These are phyloP conservation scores for Pholis gunnellus DNA, from an alignment of 2,113 vertebrate species.

Conservation along the genomic window DNA sequence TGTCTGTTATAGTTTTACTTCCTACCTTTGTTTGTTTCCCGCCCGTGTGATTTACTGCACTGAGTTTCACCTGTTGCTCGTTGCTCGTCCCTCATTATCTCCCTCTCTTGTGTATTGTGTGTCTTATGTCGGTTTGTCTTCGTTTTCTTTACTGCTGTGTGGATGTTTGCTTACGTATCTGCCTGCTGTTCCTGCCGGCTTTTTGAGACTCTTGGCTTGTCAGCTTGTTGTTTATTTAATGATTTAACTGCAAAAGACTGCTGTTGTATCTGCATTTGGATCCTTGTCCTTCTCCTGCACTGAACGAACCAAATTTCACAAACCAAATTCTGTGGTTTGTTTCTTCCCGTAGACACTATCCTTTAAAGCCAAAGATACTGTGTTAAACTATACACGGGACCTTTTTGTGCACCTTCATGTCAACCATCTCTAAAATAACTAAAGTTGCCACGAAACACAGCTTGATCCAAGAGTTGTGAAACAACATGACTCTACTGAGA, in stretches of 20 bases:
- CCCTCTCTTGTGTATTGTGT: not conserved
- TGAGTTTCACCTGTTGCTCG: too few relatives aligned
- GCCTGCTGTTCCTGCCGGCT: not conserved
- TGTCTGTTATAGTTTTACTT: too few relatives aligned
- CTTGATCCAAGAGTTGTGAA: constrained; percentile 28
- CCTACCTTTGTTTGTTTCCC: too few relatives aligned
- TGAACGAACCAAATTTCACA: not conserved
- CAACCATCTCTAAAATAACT: not conserved
- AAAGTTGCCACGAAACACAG: not conserved
- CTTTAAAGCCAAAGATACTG: not conserved
- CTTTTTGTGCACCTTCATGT: not conserved
- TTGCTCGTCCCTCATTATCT: not conserved
- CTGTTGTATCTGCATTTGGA: not conserved
- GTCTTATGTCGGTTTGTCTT: not conserved
- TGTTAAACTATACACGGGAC: not conserved
- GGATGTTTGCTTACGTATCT: not conserved
- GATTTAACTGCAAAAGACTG: not conserved
- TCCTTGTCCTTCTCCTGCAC: not conserved
- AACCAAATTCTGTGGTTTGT: not conserved
- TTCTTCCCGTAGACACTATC: not conserved
- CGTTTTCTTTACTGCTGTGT: not conserved
- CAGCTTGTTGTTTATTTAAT: not conserved
- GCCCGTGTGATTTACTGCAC: too few relatives aligned
- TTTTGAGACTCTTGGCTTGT: not conserved
- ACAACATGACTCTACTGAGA: constrained; percentile 8